A percentile compares a stretch with the other conserved stretches of the same genome.
Evolutionary conservation across 1,140 invertebrate species (phyloP).

Genomic region (Caenorhabditis remanei): DNA sequence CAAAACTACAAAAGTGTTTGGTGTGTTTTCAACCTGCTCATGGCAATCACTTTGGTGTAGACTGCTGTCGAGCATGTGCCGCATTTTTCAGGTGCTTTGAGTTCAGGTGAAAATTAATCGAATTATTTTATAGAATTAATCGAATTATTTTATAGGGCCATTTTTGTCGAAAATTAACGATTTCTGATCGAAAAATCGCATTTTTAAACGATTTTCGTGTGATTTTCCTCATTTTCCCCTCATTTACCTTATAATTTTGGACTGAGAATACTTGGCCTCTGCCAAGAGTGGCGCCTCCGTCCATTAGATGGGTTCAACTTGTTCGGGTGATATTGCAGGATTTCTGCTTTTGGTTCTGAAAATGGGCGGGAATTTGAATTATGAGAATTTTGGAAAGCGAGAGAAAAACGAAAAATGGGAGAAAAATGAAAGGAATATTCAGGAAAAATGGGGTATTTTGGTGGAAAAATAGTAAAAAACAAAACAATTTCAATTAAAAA

Average conservation of each 20-base stretch:
- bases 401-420: too few species aligned
- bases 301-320: not conserved
- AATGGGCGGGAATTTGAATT: not conserved
- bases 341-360: not conserved
- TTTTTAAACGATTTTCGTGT: too few species aligned
- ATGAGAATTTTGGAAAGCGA: not conserved
- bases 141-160: too few species aligned
- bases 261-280: constrained; percentile 70
- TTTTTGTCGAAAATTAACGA: too few species aligned
- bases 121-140: not conserved
- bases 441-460: too few species aligned
- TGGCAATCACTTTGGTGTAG: constrained; percentile 58
- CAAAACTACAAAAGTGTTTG: constrained; percentile 38
- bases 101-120: not conserved
- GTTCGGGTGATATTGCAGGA: not conserved
- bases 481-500: too few species aligned
- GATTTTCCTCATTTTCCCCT: not conserved
- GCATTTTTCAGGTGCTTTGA: constrained; percentile 52
- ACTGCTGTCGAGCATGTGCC: constrained; percentile 54
- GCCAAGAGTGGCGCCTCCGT: constrained; percentile 69
- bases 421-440: too few species aligned
- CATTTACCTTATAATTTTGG: constrained; percentile 72
- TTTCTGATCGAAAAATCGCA: not conserved
- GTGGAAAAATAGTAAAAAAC: too few species aligned
- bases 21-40: constrained; percentile 58